Evolutionary conservation across 2,888 invertebrate species (phyloP).

Genomic region (Villa cingulata): DNA sequence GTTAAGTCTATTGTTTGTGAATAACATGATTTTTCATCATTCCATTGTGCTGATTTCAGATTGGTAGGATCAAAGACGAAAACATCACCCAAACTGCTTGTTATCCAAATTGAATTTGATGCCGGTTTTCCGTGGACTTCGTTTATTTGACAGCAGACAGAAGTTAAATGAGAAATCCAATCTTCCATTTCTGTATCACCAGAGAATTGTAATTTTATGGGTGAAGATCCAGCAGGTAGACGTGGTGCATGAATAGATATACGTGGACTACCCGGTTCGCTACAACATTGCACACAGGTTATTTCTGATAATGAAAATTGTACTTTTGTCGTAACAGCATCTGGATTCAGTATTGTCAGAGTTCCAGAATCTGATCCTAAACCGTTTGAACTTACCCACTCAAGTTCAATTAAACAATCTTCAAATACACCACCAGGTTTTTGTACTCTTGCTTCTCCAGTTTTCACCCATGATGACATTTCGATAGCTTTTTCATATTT

Average conservation of each 20-base stretch:
- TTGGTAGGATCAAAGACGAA: slow-evolving; percentile 64
- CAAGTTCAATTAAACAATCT: slow-evolving; percentile 66
- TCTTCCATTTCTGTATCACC: slow-evolving; percentile 80
- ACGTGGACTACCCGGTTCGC: slow-evolving; percentile 66
- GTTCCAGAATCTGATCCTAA: slow-evolving; percentile 58
- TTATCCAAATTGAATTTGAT: slow-evolving; percentile 60
- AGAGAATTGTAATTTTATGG: slow-evolving; percentile 61
- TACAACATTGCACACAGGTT: slow-evolving; percentile 59
- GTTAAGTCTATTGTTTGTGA: slow-evolving; percentile 55
- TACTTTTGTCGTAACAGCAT: slow-evolving; percentile 60
- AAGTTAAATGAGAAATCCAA: slow-evolving; percentile 70
- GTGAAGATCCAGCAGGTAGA: slow-evolving; percentile 36
- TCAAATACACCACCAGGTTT: slow-evolving; percentile 44
- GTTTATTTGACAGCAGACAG: slow-evolving; percentile 62
- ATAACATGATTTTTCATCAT: slow-evolving; percentile 40
- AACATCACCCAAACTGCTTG: slow-evolving; percentile 66
- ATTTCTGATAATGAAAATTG: slow-evolving; percentile 65
- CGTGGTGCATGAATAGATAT: slow-evolving; percentile 60
- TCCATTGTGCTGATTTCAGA: slow-evolving; percentile 41
- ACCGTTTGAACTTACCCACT: slow-evolving; percentile 55
- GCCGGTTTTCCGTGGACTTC: slow-evolving; percentile 56
- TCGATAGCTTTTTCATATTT: slow-evolving; percentile 67
- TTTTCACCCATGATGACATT: slow-evolving; percentile 74
- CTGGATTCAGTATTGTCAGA: slow-evolving; percentile 60
- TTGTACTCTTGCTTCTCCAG: slow-evolving; percentile 61